phyloP scores from a whole-genome alignment of 1,140 invertebrate species.

The Bombus haemorrhoidalis region DNA sequence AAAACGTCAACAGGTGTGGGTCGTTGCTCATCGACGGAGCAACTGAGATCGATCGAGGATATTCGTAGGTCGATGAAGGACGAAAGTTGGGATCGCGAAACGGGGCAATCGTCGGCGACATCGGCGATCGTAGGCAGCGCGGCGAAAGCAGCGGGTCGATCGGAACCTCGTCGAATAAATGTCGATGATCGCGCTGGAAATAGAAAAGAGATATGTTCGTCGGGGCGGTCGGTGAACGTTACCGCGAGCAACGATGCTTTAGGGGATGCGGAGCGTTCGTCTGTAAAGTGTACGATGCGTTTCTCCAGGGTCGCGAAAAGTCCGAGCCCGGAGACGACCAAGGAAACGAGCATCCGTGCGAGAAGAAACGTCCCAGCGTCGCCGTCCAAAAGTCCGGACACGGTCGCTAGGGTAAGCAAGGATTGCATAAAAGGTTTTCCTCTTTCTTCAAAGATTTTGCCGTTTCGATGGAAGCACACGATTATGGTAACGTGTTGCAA shows the following conservation, averaged over 20 bases:
- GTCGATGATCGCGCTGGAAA: conserved; percentile 3
- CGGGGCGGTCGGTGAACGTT: background rate
- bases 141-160: background rate
- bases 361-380: conserved; percentile 61
- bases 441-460: background rate
- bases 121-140: conserved; percentile 56
- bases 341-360: conserved; percentile 46
- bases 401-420: conserved; percentile 59
- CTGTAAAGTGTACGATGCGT: conserved; percentile 60
- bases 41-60: conserved; percentile 68
- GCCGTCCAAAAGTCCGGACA: conserved; percentile 67
- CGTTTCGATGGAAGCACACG: background rate
- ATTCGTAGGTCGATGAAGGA: conserved; percentile 67
- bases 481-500: background rate
- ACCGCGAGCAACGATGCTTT: conserved; percentile 1
- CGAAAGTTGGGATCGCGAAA: background rate
- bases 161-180: background rate
- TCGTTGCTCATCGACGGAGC: conserved; percentile 32
- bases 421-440: background rate
- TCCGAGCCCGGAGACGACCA: conserved; percentile 65
- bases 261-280: conserved; percentile 20
- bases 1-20: background rate
- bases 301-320: conserved; percentile 67
- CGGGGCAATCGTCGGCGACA: background rate
- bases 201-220: background rate